Evolutionary conservation across 2,888 invertebrate species (phyloP).

Genomic region (Lapara coniferarum): DNA sequence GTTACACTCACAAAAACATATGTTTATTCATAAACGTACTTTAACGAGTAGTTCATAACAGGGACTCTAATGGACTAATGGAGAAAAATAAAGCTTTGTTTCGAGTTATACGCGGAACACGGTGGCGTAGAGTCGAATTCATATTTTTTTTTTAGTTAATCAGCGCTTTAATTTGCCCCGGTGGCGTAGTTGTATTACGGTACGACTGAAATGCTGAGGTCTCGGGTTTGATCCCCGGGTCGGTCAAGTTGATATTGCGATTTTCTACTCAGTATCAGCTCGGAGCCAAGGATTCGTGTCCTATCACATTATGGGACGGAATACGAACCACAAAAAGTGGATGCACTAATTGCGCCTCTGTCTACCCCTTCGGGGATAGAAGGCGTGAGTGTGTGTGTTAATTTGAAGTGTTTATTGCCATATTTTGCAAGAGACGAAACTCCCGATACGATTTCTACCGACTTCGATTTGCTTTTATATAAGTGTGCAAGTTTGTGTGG

Average conservation of each 20-base stretch:
- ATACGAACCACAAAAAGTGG: too few species aligned
- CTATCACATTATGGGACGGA: too few species aligned
- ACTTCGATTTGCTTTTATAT: too few species aligned
- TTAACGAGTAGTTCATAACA: not conserved
- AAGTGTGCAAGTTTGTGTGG: too few species aligned
- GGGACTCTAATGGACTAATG: not conserved
- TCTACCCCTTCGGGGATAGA: too few species aligned
- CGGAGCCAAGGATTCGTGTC: too few species aligned
- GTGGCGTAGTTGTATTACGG: not conserved
- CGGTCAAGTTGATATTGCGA: not conserved
- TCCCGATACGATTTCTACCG: too few species aligned
- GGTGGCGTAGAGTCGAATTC: not conserved
- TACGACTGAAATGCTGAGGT: not conserved
- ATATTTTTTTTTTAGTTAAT: not conserved
- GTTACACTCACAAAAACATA: not conserved
- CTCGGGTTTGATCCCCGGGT: not conserved
- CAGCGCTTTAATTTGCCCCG: too few species aligned
- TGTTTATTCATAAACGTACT: not conserved
- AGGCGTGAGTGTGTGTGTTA: too few species aligned
- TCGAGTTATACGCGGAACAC: not conserved
- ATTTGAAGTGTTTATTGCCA: too few species aligned
- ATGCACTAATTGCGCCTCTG: too few species aligned
- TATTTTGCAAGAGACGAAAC: too few species aligned
- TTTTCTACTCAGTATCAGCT: not conserved
- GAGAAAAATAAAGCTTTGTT: constrained; percentile 11